Base-by-base conservation (phyloP, 2,888 invertebrate genomes). In the Drosophila neutralis region DNA sequence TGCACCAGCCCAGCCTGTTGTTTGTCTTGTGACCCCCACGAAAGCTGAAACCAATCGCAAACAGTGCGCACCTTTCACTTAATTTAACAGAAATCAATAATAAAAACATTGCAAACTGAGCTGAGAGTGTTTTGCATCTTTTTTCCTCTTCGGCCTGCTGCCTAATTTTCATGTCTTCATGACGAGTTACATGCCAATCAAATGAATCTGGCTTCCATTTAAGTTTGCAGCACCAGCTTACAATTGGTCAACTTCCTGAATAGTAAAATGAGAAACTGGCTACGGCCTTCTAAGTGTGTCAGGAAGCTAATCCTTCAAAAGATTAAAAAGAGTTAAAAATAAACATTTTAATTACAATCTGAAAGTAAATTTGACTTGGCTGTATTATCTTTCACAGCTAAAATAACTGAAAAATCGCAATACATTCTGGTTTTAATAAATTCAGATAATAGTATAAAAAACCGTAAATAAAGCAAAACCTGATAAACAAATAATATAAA, bases 1-100 rank as follows among this genome's bases (percentile, higher is more conserved):
- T 76, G 60, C 24, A 15, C 45, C 24, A 8, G 45, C 2, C 24
- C 7, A 24, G 45, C 4, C 24, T 27, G 15, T 27, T 36, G 35
- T 36, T 11, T 21, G 29, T 38, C 15, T 24, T 29, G 54, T 61
- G 75, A 75, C 61, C 72, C 77, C 31, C 78, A 72, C 52, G 45
- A 48, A 62, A 56, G 66, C 45, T 64, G 40, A 63, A 40, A 60
- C 63, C 52, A 76, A 76, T 78, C 52, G 45, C 78, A 57, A 59
- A 52, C 52, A 53, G 62, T 59, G 79, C 56, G 48, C 69, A 69
- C 83, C 88, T 85, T 88, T 88, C 88, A 83, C 88, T 69, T 58
- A 73, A 73, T 64, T 68, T 76, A 76, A 72, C 86, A 83, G 64
- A 85, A 87, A 73, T 78, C 76, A 87, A 68, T 69, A 70, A 65